Conservation (phyloP, 2,797 vertebrate genomes). For the Momotus momota region DNA sequence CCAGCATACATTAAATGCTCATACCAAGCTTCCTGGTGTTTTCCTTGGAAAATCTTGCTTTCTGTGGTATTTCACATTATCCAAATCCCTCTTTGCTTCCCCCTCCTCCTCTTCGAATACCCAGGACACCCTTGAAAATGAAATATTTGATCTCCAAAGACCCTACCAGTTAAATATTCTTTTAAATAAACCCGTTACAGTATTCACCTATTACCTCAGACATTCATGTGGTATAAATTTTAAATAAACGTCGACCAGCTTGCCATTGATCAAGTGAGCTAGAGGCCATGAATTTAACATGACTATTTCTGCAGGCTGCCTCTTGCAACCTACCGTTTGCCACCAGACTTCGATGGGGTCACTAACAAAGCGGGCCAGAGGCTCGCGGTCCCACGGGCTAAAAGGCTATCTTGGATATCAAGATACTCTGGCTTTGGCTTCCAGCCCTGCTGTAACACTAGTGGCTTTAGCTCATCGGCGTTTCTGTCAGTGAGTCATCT, state of each 20-base stretch:
- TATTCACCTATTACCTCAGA: slow-evolving; percentile 75
- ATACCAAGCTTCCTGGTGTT: slow-evolving; percentile 80
- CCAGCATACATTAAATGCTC: slow-evolving; percentile 81
- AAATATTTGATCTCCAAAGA: slow-evolving; percentile 75
- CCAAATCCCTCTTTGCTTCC: slow-evolving; percentile 76
- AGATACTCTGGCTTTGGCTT: slow-evolving; percentile 34
- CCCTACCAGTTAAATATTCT: slow-evolving; percentile 67
- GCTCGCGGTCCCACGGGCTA: slow-evolving; percentile 18
- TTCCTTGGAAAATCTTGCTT: slow-evolving; percentile 84
- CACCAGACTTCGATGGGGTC: background rate
- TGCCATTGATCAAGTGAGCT: slow-evolving; percentile 65
- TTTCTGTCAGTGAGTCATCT: slow-evolving; percentile 76
- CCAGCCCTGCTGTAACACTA: background rate
- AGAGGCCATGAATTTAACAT: slow-evolving; percentile 66
- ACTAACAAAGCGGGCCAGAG: slow-evolving; percentile 6
- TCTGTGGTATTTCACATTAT: slow-evolving; percentile 81
- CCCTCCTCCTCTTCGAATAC: slow-evolving; percentile 57
- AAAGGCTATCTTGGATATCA: slow-evolving; percentile 23
- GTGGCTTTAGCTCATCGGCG: slow-evolving; percentile 43
- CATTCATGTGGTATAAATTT: slow-evolving; percentile 71
- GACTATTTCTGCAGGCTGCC: slow-evolving; percentile 35
- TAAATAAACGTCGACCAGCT: slow-evolving; percentile 70
- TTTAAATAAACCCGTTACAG: slow-evolving; percentile 72
- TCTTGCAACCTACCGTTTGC: slow-evolving; percentile 57
- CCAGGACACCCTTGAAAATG: slow-evolving; percentile 63